Conservation (phyloP, 30 jellyfish, hydroid and myxozoan genomes). For the Aurelia sp. region DNA sequence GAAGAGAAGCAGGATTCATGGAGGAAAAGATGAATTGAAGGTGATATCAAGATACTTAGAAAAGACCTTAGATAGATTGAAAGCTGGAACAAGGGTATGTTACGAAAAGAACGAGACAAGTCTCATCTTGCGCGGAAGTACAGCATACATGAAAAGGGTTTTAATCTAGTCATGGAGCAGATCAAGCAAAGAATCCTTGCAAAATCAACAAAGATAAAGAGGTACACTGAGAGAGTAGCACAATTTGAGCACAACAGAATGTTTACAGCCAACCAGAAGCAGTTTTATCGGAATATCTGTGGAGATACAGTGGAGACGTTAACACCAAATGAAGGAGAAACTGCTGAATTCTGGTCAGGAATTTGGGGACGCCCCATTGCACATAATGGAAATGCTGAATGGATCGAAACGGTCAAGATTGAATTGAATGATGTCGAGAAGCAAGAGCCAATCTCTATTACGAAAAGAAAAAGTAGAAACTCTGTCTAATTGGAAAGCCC, state of each 20-base stretch:
- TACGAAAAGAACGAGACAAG: constrained; percentile 4
- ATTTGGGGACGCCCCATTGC: too few relatives aligned
- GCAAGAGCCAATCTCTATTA: too few relatives aligned
- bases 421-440: too few relatives aligned
- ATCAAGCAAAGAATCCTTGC: constrained; percentile 21
- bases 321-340: too few relatives aligned
- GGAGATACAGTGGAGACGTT: constrained; percentile 19
- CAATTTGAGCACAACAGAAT: constrained; percentile 24
- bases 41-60: not conserved
- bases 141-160: too few relatives aligned
- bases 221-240: constrained; percentile 2
- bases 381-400: too few relatives aligned
- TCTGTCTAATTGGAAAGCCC: too few relatives aligned
- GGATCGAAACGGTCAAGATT: too few relatives aligned
- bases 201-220: constrained; percentile 21
- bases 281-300: constrained; percentile 11
- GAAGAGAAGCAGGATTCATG: constrained; percentile 22
- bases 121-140: not conserved
- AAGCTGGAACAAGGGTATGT: constrained; percentile 12
- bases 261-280: not conserved
- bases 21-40: not conserved
- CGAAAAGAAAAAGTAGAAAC: too few relatives aligned
- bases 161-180: constrained; percentile 25
- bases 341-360: too few relatives aligned
- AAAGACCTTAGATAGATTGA: constrained; percentile 1